Evolutionary conservation across 2,888 invertebrate species (phyloP).

Genomic region (Corbicula japonica): DNA sequence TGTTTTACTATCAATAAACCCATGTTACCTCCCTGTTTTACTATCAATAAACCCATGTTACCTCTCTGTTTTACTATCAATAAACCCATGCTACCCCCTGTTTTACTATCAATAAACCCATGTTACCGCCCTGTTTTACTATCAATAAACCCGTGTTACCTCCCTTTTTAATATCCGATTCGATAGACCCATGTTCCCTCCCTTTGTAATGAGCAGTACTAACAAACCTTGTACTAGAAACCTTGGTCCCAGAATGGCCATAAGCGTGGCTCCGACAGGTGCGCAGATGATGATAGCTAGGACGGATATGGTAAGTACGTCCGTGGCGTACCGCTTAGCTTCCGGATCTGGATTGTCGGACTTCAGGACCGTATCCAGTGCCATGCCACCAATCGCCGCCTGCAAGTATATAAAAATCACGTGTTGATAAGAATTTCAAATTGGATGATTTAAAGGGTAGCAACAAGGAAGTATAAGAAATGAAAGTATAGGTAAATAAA

Average conservation of each 20-base stretch:
- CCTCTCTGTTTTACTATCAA: background rate
- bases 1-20: no score
- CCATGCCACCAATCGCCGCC: conserved; percentile 85
- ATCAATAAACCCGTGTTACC: background rate
- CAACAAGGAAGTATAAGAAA: no score
- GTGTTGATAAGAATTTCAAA: no score
- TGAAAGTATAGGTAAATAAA: no score
- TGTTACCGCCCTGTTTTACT: background rate
- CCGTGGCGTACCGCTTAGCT: conserved; percentile 57
- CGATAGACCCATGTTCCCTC: background rate
- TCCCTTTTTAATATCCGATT: background rate
- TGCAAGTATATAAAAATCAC: no score
- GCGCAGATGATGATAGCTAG: conserved; percentile 77
- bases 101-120: background rate
- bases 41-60: no score
- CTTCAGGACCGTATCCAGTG: conserved; percentile 80
- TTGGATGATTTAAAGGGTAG: no score
- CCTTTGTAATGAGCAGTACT: background rate
- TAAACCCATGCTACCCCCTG: background rate
- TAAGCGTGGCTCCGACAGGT: conserved; percentile 73
- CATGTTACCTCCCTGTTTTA: no score
- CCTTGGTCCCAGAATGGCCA: conserved; percentile 73
- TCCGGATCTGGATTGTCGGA: conserved; percentile 45
- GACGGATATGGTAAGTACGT: conserved; percentile 74
- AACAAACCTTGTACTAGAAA: conserved; percentile 61